Base-by-base conservation (phyloP, 2,797 vertebrate genomes). In the Luscinia megarhynchos region DNA sequence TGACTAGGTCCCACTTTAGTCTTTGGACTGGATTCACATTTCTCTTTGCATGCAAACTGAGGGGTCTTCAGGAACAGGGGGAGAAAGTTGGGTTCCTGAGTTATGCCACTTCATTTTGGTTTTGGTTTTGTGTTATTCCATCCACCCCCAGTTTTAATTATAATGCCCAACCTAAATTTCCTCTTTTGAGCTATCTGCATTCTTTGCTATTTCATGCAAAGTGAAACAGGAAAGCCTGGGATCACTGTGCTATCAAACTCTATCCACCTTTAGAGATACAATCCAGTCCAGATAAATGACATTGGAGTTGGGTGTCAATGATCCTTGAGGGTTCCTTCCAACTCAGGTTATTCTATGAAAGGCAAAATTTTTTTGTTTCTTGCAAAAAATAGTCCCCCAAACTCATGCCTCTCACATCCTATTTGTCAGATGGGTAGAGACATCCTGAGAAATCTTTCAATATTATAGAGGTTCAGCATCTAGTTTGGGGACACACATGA, bases 241-340 rank as follows among this genome's bases (percentile, higher is more conserved):
- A 8, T 67, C 12, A 23, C 15, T 27, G 3, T 46, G 16, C 9
- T 6, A 16, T 7, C 14, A 9, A 48, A 34, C 2, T 22, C 2
- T 24, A 24, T 24, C 10, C 15, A 51, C 2, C 7, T 12, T 62
- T 73, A 62, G 12, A 66, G 10, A 21, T 36, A 29, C 7, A 18
- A 23, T 7, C 29, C 3, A 63, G 16, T 34, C 10, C 2, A 15
- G 14, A 9, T 11, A 84, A 73, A 18, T 4, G 6, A 34, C 8
- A 12, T 0, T 6, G 9, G 6, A 54, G 6, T 1, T 45, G n/a
- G 17, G 11, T 43, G 22, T 22, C 21, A n/a, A 4, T 30, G 38
- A 26, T 53, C 18, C 15, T 34, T 53, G 8, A 51, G 17, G 5
- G 14, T 34, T 11, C 7, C 16, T 40, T 83, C 17, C n/a, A 64